These are phyloP conservation scores for Scaptomyza hsui DNA, from an alignment of 1,140 invertebrate genomes.

Conservation along the genomic window DNA sequence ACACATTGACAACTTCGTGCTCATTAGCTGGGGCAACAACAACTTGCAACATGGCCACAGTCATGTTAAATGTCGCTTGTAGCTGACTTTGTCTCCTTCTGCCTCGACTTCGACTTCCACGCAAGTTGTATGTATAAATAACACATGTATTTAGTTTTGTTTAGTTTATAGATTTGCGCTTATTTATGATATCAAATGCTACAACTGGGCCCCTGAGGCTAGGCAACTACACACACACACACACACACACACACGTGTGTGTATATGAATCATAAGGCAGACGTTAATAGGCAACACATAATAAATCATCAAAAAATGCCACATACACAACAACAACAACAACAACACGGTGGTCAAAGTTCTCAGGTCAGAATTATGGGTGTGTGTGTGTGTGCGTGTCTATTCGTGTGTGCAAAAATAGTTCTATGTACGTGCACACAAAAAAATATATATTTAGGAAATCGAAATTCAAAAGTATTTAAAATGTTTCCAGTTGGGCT, in stretches of 20 bases:
- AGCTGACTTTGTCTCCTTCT: slow-evolving; percentile 6
- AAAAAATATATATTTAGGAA: not conserved
- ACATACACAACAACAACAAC: not conserved
- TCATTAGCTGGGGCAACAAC: slow-evolving; percentile 63
- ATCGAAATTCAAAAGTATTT: not conserved
- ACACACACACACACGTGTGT: slow-evolving; percentile 20
- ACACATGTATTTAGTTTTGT: slow-evolving; percentile 73
- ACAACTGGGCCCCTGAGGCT: slow-evolving; percentile 29
- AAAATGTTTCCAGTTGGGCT: not conserved
- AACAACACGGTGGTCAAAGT: not conserved
- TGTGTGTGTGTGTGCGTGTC: not conserved
- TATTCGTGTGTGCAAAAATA: slow-evolving; percentile 8
- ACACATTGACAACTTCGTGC: slow-evolving; percentile 83
- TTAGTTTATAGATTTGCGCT: slow-evolving; percentile 81
- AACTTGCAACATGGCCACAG: slow-evolving; percentile 30
- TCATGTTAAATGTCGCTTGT: slow-evolving; percentile 50
- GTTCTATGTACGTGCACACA: slow-evolving; percentile 20
- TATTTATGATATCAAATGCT: slow-evolving; percentile 67
- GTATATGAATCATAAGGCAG: slow-evolving; percentile 26
- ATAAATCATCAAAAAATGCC: slow-evolving; percentile 67
- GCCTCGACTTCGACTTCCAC: not conserved
- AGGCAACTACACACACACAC: not conserved
- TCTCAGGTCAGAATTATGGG: slow-evolving; percentile 26
- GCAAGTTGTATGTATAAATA: slow-evolving; percentile 41
- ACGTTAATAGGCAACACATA: slow-evolving; percentile 77